These are phyloP conservation scores for Phainopepla nitens DNA, from an alignment of 2,113 vertebrate species.

Conservation along the genomic window DNA sequence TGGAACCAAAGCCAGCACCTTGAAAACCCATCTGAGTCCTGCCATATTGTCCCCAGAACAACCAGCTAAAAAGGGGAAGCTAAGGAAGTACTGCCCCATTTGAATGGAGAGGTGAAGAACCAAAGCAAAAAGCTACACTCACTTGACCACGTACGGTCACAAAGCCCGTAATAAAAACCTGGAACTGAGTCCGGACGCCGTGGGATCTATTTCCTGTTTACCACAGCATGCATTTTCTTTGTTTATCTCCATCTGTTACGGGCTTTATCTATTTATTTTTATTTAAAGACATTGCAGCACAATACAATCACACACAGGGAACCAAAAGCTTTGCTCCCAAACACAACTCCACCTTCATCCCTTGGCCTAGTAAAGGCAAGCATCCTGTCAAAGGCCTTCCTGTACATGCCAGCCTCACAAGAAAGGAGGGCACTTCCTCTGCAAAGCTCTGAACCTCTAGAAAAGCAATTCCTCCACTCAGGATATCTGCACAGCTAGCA, in stretches of 20 bases:
- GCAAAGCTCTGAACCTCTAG: neutral
- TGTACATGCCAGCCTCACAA: neutral
- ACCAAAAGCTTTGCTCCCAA: neutral
- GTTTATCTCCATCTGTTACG: neutral
- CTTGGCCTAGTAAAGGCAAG: neutral
- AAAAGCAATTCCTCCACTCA: neutral
- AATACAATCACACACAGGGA: neutral
- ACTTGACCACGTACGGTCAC: rapidly evolving
- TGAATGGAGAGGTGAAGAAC: neutral
- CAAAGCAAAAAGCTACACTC: neutral
- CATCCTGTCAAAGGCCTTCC: neutral
- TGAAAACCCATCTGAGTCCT: neutral
- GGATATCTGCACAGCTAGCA: neutral
- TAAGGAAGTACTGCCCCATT: neutral
- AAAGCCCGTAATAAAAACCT: neutral
- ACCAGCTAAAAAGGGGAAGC: neutral
- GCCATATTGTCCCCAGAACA: neutral
- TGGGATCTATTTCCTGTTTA: neutral
- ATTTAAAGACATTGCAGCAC: neutral
- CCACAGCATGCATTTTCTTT: neutral
- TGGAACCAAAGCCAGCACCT: neutral
- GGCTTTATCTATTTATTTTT: neutral
- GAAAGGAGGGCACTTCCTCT: neutral
- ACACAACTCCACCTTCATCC: neutral
- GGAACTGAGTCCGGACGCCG: neutral